Evolutionary conservation across 2,113 vertebrate genomes (phyloP), one percentile per base, ranked within the genome.

Genomic region (Oreocharis arfaki): DNA sequence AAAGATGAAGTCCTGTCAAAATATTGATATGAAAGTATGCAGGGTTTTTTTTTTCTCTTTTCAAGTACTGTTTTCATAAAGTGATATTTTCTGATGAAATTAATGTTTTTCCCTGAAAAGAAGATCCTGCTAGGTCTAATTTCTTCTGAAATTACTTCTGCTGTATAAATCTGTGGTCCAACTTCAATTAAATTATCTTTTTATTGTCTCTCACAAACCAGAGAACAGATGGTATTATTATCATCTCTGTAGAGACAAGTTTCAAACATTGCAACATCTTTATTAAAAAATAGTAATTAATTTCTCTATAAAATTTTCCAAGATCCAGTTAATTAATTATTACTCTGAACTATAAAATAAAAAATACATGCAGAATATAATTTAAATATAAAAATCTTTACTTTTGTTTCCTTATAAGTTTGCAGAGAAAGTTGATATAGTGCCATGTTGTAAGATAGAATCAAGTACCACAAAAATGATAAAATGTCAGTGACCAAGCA

Each of bases 121-220:
- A 74, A 64, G 33, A 65, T 88, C 71, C 79, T 84, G 46, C 42
- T 92, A 95, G n/a, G 75, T 92, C 50, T 93, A 86, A 95, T 92
- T 93, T 94, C 55, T 90, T 86, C 55, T 97, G 46, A 86, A 88
- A 94, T 92, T 88, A 85, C 46, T 97, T 93, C 46, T 96, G 42
- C 55, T 80, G 27, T 77, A 73, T 80, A 86, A 88, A 88, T 96
- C 71, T 74, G 63, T 70, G 59, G 67, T 86, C 79, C 26, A 84
- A 5, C 55, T 86, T 90, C 59, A 93, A 92, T 94, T 85, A 94
- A 90, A 88, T 97, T 88, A 86, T 57, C 59, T 70, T 94, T 85
- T 94, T 86, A 88, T 93, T 95, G 84, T 85, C 61, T 95, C 44
- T 65, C 74, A 90, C 35, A 92, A 77, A 80, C 14, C 41, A 85